Evolutionary conservation across 2,113 vertebrate genomes (phyloP), one percentile per base, ranked within the genome.

Genomic region (Cygnus buccinator): DNA sequence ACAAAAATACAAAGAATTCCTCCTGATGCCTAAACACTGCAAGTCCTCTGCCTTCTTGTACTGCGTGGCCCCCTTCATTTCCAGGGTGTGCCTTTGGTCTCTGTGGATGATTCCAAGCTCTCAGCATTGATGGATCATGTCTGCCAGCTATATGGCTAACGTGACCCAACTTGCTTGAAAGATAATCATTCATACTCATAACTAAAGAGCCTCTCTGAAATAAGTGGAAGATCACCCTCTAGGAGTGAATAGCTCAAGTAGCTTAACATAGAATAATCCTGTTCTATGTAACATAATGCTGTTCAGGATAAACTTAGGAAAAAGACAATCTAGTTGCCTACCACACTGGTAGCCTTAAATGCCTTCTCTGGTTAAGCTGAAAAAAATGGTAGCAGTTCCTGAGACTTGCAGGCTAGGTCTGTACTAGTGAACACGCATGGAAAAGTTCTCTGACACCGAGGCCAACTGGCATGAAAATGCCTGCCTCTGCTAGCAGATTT

Each of bases 351-450:
- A 39, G 48, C 79, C 44, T 39, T 35, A 31, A 29, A 18, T 13
- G 25, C 31, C 58, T n/a, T 33, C 54, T 63, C 66, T 41, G 37
- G 43, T 66, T 26, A 15, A 66, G 72, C 39, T 33, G 66, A 11
- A 28, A 11, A 11, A 61, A 5, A 3, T 11, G 6, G 54, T 8
- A 13, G 13, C 14, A 1, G 67, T 31, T 54, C 70, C 37, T 22
- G 50, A 31, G 50, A 31, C 28, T 21, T 3, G 19, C 22, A 11
- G 62, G 39, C 73, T n/a, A 11, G 7, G 41, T 23, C 71, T 33
- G 33, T 11, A 66, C 54, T 15, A 2, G 9, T 11, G 23, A 61
- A 48, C 1, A 33, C 13, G 3, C 35, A 6, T 1, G 3, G 57
- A 25, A 18, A 4, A n/a, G 4, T 18, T 21, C 59, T 41, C n/a